Conservation (phyloP, 2,113 vertebrate genomes). For the Nipponia nippon region DNA sequence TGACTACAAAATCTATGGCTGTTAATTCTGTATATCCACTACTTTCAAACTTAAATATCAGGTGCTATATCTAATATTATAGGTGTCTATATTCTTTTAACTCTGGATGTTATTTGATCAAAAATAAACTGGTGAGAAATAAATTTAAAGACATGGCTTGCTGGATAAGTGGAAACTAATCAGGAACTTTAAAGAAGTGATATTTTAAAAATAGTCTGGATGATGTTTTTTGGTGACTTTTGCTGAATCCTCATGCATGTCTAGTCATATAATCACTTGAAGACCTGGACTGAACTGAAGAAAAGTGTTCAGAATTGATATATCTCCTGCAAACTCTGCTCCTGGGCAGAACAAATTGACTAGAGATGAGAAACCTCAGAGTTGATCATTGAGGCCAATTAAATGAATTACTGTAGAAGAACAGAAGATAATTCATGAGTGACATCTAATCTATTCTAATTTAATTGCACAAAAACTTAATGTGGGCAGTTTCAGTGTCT, state of each 20-base stretch:
- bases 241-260: background rate
- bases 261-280: constrained; percentile 26
- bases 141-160: background rate
- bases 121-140: background rate
- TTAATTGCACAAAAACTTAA: constrained; percentile 53
- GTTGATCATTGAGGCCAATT: constrained; percentile 56
- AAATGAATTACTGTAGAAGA: constrained; percentile 59
- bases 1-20: background rate
- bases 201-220: background rate
- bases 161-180: background rate
- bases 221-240: background rate
- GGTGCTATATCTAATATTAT: background rate
- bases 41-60: background rate
- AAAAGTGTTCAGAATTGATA: constrained; percentile 29
- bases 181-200: background rate
- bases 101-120: background rate
- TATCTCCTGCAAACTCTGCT: constrained; percentile 48
- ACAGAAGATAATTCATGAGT: constrained; percentile 57
- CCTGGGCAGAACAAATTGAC: constrained; percentile 48
- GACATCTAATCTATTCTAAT: constrained; percentile 57
- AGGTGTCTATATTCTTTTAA: background rate
- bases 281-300: background rate
- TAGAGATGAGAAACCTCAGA: constrained; percentile 50
- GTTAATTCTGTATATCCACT: background rate
- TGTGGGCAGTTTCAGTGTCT: background rate